phyloP scores from a whole-genome alignment of 2,797 vertebrate species.

The Lophius americanus region DNA sequence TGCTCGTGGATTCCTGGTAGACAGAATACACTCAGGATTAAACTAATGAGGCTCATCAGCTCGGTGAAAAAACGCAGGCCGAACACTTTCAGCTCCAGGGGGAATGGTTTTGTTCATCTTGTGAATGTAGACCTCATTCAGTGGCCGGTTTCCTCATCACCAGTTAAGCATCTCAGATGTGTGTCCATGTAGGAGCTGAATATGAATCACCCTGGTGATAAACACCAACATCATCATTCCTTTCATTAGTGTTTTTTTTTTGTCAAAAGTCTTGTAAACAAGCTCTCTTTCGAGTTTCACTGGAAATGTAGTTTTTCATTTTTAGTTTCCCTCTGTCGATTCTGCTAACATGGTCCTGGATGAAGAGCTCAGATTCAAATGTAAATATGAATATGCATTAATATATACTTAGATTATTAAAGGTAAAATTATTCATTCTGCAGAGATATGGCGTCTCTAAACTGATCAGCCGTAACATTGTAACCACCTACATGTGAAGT shows the following conservation, averaged over 20 bases:
- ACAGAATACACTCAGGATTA: conserved; percentile 54
- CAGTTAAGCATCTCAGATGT: conserved; percentile 50
- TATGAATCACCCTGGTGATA: conserved; percentile 51
- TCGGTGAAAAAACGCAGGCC: conserved; percentile 33
- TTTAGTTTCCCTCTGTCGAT: neutral
- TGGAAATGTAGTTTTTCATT: neutral
- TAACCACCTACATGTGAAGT: too few relatives aligned
- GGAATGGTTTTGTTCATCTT: conserved; percentile 32
- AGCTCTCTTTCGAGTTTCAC: conserved; percentile 14
- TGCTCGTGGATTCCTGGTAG: conserved; percentile 55
- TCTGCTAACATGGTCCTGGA: too few relatives aligned
- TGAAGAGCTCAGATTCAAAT: too few relatives aligned
- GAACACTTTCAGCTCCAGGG: conserved; percentile 24
- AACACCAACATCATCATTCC: conserved; percentile 49
- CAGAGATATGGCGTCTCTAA: too few relatives aligned
- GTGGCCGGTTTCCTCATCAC: conserved; percentile 51
- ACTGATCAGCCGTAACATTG: too few relatives aligned
- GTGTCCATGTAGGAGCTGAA: conserved; percentile 63
- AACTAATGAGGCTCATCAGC: conserved; percentile 68
- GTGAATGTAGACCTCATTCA: conserved; percentile 27
- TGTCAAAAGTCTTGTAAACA: conserved; percentile 40
- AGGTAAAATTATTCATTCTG: too few relatives aligned
- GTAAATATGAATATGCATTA: too few relatives aligned
- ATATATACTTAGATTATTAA: too few relatives aligned
- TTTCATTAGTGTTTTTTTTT: conserved; percentile 52